Conservation (phyloP, 2,888 invertebrate genomes). For the Stenodema calcarata region DNA sequence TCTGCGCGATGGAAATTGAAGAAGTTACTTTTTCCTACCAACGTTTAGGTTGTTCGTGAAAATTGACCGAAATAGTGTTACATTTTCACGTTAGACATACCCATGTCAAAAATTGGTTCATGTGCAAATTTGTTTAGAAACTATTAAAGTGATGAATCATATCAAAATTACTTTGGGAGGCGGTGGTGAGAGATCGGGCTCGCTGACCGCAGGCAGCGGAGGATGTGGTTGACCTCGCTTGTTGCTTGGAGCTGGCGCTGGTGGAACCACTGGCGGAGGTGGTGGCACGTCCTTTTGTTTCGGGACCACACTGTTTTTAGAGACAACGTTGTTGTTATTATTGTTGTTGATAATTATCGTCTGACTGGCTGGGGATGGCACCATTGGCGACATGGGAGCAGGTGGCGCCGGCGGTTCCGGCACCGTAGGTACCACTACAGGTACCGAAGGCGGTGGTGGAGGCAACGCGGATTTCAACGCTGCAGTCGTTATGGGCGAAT, state of each 20-base stretch:
- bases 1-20: too few relatives aligned
- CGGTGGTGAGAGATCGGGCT: conserved; percentile 4
- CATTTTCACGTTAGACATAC: too few relatives aligned
- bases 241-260: background rate
- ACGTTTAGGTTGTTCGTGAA: too few relatives aligned
- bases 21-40: too few relatives aligned
- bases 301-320: conserved; percentile 3
- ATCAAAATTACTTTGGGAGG: conserved; percentile 29
- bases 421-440: background rate
- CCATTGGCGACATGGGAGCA: conserved; percentile 49
- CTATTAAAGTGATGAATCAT: background rate
- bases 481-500: conserved; percentile 42
- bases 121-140: too few relatives aligned
- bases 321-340: conserved; percentile 30
- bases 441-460: conserved; percentile 52
- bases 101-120: too few relatives aligned
- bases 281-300: background rate
- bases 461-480: conserved; percentile 49
- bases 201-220: background rate
- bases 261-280: background rate
- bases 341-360: background rate
- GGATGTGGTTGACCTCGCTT: background rate
- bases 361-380: conserved; percentile 2
- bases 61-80: too few relatives aligned
- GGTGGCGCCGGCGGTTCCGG: conserved; percentile 12